These are phyloP conservation scores for Gobiocypris rarus DNA, from an alignment of 2,113 vertebrate species.

Conservation along the genomic window DNA sequence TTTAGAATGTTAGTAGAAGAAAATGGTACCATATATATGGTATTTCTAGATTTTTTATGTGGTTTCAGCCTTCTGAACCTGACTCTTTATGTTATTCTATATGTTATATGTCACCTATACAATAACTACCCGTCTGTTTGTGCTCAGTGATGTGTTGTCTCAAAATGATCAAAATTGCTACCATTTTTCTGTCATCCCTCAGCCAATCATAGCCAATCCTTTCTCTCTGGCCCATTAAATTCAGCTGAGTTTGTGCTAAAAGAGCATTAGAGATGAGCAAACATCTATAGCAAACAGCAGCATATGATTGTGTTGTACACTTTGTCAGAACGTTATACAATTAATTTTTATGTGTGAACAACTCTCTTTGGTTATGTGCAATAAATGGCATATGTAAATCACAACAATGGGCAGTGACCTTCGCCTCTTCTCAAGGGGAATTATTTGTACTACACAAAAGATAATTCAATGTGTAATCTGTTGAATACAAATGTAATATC, in stretches of 20 bases:
- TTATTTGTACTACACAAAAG: slow-evolving; percentile 29
- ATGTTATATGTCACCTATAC: background rate
- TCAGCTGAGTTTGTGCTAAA: slow-evolving; percentile 8
- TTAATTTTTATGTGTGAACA: background rate
- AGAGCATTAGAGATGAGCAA: background rate
- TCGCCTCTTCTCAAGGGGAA: slow-evolving; percentile 11
- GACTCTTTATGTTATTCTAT: background rate
- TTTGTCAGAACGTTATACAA: background rate
- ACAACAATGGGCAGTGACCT: slow-evolving; percentile 17
- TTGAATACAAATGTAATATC: slow-evolving; percentile 47
- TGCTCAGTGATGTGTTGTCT: background rate
- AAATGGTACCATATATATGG: background rate
- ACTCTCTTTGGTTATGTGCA: background rate
- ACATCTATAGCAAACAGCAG: slow-evolving; percentile 2
- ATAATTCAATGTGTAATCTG: slow-evolving; percentile 37
- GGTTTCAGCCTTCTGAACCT: background rate
- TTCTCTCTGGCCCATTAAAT: slow-evolving; percentile 8
- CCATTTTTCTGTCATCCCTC: background rate
- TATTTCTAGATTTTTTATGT: background rate
- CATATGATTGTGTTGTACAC: background rate
- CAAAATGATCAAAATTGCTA: slow-evolving; percentile 1
- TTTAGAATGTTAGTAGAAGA: background rate
- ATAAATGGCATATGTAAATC: background rate
- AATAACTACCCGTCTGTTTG: background rate
- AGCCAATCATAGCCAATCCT: background rate